Evolutionary conservation across 2,888 invertebrate genomes (phyloP).

Genomic region (Phyto melanocephala): DNA sequence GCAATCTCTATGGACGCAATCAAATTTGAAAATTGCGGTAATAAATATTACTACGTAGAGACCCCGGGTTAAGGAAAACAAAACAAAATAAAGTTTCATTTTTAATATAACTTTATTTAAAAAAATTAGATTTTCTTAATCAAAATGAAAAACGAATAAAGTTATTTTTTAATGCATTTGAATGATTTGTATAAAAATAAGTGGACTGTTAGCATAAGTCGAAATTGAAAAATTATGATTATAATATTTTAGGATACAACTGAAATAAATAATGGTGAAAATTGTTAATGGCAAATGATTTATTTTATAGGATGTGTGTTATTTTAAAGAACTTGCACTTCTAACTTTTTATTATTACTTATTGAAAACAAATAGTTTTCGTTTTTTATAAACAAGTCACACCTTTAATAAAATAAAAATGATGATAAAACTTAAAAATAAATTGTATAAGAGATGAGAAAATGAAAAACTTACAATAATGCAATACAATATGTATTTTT

Average conservation of each 20-base stretch:
- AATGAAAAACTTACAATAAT: slow-evolving; percentile 59
- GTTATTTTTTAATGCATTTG: not conserved
- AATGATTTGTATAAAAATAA: not conserved
- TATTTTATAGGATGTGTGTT: not conserved
- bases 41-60: too few species aligned
- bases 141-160: not conserved
- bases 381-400: slow-evolving; percentile 17
- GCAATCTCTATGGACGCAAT: too few species aligned
- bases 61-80: too few species aligned
- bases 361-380: not conserved
- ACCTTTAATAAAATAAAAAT: slow-evolving; percentile 53
- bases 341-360: too few species aligned
- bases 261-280: slow-evolving; percentile 5
- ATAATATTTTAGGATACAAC: not conserved
- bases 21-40: too few species aligned
- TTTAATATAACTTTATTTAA: slow-evolving; percentile 20
- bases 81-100: not conserved
- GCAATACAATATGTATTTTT: slow-evolving; percentile 59
- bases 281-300: not conserved
- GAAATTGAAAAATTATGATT: not conserved
- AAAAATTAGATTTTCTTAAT: not conserved
- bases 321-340: too few species aligned
- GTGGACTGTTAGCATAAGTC: not conserved
- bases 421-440: slow-evolving; percentile 53
- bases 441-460: slow-evolving; percentile 48